Base-by-base conservation (phyloP, 2,113 vertebrate genomes). In the Chloroceryle aenea region DNA sequence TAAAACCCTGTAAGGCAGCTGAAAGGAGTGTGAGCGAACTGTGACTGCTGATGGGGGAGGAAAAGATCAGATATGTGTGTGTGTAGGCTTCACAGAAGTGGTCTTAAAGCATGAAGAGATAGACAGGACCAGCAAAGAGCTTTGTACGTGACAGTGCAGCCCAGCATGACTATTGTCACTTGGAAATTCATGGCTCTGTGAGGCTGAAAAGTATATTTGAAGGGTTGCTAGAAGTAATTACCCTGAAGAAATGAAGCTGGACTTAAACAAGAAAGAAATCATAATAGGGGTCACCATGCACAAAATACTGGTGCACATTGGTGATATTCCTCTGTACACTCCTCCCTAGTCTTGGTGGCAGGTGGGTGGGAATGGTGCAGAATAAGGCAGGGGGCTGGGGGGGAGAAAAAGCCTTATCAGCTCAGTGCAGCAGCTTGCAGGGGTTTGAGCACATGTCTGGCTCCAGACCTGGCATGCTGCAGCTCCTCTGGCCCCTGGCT, bases 221-320 rank as follows among this genome's bases (percentile, higher is more conserved):
- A 95, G 62, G 52, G 13, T 93, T 19, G 7, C 34, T 82, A 74
- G 81, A 93, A 66, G 81, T 93, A 95, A 94, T 94, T 96, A 88
- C 64, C n/a, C 68, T 43, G 22, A 38, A 89, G 69, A 92, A 96
- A 87, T 11, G 10, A 83, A 94, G 68, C 42, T 87, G 62, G 63
- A 64, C 23, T 96, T 87, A 68, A 71, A 91, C 14, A 42, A 61
- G 56, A 67, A 45, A 43, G 18, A 20, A 67, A 67, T 20, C 36
- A 30, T 42, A 81, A 75, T 76, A 50, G 9, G 23, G 66, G 84
- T 85, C 67, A 47, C 42, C 1, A 4, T 4, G 8, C 68, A 50
- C 48, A 72, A 91, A 97, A 67, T 30, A 61, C 6, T 42, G n/a
- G 78, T 55, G 30, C 21, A 83, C 55, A 63, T 55, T 61, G 43